Percentiles rank a stretch among this genome's conserved stretches.
Conservation (phyloP, 2,888 invertebrate species). For the Orchesellides sinensis region DNA sequence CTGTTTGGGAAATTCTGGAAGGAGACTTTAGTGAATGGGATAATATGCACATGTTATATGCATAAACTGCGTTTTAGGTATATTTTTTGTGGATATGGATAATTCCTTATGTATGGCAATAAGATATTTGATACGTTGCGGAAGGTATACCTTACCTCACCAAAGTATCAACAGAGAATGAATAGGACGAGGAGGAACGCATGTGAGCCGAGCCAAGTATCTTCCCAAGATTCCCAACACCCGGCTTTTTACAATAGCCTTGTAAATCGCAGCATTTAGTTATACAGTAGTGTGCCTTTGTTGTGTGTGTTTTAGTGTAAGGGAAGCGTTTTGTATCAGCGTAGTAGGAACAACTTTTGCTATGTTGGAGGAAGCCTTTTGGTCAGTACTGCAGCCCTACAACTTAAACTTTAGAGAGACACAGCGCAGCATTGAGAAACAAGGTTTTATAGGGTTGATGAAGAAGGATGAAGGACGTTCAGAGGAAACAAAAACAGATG, state of each 20-base stretch:
- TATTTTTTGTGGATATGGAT: too few relatives aligned
- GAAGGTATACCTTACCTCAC: too few relatives aligned
- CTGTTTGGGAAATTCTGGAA: too few relatives aligned
- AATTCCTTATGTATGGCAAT: too few relatives aligned
- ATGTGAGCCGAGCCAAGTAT: constrained; percentile 28
- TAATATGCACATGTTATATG: too few relatives aligned
- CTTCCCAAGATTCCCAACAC: constrained; percentile 3
- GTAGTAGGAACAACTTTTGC: too few relatives aligned
- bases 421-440: not conserved
- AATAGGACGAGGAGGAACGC: constrained; percentile 24
- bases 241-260: constrained; percentile 16
- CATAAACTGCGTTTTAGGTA: too few relatives aligned
- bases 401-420: constrained; percentile 55
- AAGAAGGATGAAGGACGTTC: too few relatives aligned
- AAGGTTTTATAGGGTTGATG: not conserved
- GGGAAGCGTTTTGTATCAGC: constrained; percentile 46
- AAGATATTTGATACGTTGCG: too few relatives aligned
- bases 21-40: too few relatives aligned
- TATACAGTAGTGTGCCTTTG: not conserved
- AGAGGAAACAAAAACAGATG: too few relatives aligned
- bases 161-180: not conserved
- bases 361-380: not conserved
- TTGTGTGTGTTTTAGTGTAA: not conserved
- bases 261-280: constrained; percentile 38
- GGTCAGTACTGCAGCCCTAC: constrained; percentile 18